A percentile compares a stretch with the other conserved stretches of the same genome.
Evolutionary conservation across 2,888 invertebrate species (phyloP).

Genomic region (Galeopsomyia nigrocyanea): DNA sequence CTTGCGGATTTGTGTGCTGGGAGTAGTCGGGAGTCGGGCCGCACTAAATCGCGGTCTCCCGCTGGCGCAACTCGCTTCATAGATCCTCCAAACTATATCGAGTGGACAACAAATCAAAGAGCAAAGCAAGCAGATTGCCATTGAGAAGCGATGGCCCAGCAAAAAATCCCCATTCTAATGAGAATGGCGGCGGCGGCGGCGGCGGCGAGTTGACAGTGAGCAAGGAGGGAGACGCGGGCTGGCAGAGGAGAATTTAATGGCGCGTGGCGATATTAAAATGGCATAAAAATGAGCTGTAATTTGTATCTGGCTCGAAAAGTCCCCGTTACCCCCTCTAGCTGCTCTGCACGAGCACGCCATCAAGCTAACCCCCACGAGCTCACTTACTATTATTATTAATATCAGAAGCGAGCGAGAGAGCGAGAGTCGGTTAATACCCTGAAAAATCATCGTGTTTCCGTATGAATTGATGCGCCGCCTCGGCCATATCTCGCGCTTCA

Average conservation of each 20-base stretch:
- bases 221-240: slow-evolving; percentile 38
- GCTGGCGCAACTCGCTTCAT: slow-evolving; percentile 63
- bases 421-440: slow-evolving; percentile 58
- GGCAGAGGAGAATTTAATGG: slow-evolving; percentile 65
- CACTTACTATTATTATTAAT: slow-evolving; percentile 65
- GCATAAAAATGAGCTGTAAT: slow-evolving; percentile 69
- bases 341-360: slow-evolving; percentile 52
- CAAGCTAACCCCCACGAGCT: slow-evolving; percentile 47
- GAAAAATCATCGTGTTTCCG: slow-evolving; percentile 63
- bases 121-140: slow-evolving; percentile 37
- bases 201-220: slow-evolving; percentile 36
- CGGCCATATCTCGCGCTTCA: slow-evolving; percentile 40
- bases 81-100: slow-evolving; percentile 66
- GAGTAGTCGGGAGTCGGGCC: slow-evolving; percentile 63
- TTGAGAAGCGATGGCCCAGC: slow-evolving; percentile 26
- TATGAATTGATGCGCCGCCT: slow-evolving; percentile 54
- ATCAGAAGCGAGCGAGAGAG: slow-evolving; percentile 57
- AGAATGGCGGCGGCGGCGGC: slow-evolving; percentile 39
- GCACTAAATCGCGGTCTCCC: slow-evolving; percentile 67
- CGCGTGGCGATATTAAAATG: slow-evolving; percentile 69
- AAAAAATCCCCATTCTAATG: slow-evolving; percentile 14
- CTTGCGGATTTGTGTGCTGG: slow-evolving; percentile 68
- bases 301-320: slow-evolving; percentile 67
- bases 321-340: slow-evolving; percentile 51
- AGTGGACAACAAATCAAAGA: slow-evolving; percentile 44